phyloP scores from a whole-genome alignment of 2,113 vertebrate species.

The Hippocampus abdominalis region DNA sequence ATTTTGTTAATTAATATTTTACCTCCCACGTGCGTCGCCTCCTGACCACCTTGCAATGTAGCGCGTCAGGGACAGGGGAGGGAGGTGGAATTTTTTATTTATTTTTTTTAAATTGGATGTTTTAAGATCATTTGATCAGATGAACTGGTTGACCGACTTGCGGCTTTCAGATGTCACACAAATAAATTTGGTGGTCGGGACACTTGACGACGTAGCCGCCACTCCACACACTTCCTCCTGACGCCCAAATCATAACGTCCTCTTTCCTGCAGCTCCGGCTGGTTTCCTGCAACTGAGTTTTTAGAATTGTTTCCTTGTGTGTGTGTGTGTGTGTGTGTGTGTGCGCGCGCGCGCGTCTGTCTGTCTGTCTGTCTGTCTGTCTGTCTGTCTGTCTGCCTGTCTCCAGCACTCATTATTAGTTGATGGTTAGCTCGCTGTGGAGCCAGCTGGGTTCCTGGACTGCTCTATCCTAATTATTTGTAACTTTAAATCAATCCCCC shows the following conservation, averaged over 20 bases:
- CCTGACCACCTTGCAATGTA: not conserved
- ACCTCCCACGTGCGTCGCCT: too few species aligned
- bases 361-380: not conserved
- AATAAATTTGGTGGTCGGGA: not conserved
- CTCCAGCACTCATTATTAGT: conserved; percentile 39
- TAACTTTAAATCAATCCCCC: conserved; percentile 39
- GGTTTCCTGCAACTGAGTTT: conserved; percentile 20
- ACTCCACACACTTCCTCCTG: not conserved
- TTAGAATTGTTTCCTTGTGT: too few species aligned
- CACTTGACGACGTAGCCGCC: not conserved
- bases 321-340: too few species aligned
- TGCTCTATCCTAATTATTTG: conserved; percentile 30
- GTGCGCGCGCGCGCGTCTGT: too few species aligned
- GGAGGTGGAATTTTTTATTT: too few species aligned
- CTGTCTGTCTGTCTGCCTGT: conserved; percentile 28
- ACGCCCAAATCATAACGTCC: conserved; percentile 15
- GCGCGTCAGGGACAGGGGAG: not conserved
- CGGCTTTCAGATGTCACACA: not conserved
- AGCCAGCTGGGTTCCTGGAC: conserved; percentile 52
- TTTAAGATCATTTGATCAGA: too few species aligned
- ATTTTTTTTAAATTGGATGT: too few species aligned
- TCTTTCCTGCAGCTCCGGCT: conserved; percentile 16
- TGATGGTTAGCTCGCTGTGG: conserved; percentile 59
- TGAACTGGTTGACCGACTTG: too few species aligned
- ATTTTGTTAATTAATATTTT: too few species aligned